phyloP scores from a whole-genome alignment of 2,888 invertebrate genomes.

The Hypomecis atomaria region DNA sequence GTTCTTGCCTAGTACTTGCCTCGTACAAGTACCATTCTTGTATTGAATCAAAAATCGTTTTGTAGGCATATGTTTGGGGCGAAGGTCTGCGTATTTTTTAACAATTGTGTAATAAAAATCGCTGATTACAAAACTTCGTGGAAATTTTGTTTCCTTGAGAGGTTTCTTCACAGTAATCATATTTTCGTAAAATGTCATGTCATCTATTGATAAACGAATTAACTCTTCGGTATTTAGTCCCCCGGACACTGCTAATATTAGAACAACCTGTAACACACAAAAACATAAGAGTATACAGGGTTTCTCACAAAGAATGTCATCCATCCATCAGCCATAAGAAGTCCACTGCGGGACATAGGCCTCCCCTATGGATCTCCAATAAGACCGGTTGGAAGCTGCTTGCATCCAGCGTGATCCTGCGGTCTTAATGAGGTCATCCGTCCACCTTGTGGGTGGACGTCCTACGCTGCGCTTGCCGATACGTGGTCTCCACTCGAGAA shows the following conservation, averaged over 20 bases:
- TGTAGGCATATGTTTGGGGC: not conserved
- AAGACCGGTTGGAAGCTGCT: too few relatives aligned
- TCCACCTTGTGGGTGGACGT: too few relatives aligned
- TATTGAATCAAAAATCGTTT: too few relatives aligned
- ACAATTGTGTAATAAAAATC: not conserved
- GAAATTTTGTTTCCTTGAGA: not conserved
- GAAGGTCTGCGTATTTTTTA: not conserved
- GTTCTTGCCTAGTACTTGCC: not conserved
- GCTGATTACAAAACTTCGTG: not conserved
- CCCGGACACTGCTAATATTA: not conserved
- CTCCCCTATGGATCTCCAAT: too few relatives aligned
- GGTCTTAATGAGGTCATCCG: too few relatives aligned
- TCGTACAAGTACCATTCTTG: too few relatives aligned
- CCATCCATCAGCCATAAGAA: too few relatives aligned
- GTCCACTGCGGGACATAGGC: too few relatives aligned
- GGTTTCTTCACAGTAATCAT: not conserved
- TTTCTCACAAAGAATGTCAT: too few relatives aligned
- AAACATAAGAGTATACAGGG: not conserved
- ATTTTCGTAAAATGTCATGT: not conserved
- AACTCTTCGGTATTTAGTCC: not conserved
- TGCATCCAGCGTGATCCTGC: too few relatives aligned
- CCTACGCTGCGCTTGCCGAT: too few relatives aligned
- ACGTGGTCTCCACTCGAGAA: too few relatives aligned
- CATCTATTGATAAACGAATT: not conserved
- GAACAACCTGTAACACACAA: not conserved